Conservation (phyloP, 2,888 invertebrate genomes). For the Ceraclea dissimilis region DNA sequence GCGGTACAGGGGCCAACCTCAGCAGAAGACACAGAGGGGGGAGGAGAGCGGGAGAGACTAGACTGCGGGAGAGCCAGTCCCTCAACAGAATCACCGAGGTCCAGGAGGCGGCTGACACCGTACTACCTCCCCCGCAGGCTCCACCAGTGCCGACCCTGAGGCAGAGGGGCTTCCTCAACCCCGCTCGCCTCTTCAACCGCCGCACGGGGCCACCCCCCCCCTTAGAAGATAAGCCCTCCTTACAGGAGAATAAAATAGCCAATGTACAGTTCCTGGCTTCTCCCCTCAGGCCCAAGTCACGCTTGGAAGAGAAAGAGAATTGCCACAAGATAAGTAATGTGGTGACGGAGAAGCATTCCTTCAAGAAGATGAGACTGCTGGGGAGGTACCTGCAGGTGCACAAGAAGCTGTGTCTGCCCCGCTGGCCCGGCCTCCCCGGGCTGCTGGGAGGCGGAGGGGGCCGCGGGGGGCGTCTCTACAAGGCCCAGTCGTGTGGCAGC, state of each 20-base stretch:
- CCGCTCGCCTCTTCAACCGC: slow-evolving; percentile 27
- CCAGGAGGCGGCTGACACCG: slow-evolving; percentile 56
- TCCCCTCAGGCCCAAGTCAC: slow-evolving; percentile 14
- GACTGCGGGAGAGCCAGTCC: slow-evolving; percentile 74
- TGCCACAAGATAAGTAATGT: slow-evolving; percentile 27
- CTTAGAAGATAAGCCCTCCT: slow-evolving; percentile 4
- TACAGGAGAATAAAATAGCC: slow-evolving; percentile 6
- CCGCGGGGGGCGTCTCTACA: slow-evolving; percentile 42
- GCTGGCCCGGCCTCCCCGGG: slow-evolving; percentile 37
- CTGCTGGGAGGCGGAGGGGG: slow-evolving; percentile 38
- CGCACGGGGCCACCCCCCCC: slow-evolving; percentile 37
- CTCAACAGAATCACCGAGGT: slow-evolving; percentile 81
- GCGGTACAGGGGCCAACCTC: slow-evolving; percentile 28
- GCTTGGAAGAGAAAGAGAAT: slow-evolving; percentile 24
- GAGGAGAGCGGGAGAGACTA: slow-evolving; percentile 53
- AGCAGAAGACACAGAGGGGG: slow-evolving; percentile 47
- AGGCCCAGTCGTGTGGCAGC: slow-evolving; percentile 57
- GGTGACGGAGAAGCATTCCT: slow-evolving; percentile 32
- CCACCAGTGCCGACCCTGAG: slow-evolving; percentile 12
- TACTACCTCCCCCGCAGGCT: slow-evolving; percentile 16
- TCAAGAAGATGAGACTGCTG: slow-evolving; percentile 52
- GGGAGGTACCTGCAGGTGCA: slow-evolving; percentile 64
- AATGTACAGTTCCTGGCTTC: slow-evolving; percentile 13
- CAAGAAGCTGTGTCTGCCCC: slow-evolving; percentile 54
- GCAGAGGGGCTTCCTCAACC: slow-evolving; percentile 21